These are phyloP conservation scores for Porites rus DNA, from an alignment of 92 coral and sea anemone genomes.

Conservation along the genomic window DNA sequence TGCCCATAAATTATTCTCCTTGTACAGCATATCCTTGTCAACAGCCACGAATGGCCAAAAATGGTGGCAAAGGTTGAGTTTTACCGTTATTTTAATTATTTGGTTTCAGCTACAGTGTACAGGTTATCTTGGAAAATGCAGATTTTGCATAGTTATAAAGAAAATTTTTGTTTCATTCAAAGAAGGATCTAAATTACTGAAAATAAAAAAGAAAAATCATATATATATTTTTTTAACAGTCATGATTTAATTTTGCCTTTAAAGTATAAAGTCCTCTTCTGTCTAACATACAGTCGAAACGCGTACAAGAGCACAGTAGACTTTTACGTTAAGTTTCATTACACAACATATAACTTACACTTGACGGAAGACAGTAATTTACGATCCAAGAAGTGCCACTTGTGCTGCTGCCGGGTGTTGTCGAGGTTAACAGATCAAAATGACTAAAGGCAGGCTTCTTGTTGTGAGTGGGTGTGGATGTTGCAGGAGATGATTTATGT, in stretches of 20 bases:
- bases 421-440: neutral
- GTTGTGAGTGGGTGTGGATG: neutral
- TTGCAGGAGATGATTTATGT: neutral
- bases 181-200: no score
- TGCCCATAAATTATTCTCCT: no score
- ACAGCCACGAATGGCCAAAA: no score
- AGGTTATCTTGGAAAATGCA: no score
- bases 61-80: no score
- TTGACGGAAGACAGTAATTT: constrained; percentile 1
- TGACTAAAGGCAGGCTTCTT: neutral
- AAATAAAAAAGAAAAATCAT: no score
- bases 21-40: no score
- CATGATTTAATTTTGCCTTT: neutral
- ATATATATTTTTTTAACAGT: no score
- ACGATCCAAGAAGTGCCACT: constrained; percentile 11
- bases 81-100: neutral
- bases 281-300: neutral
- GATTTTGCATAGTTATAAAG: no score
- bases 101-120: neutral
- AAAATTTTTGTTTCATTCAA: no score
- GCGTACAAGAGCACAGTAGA: neutral
- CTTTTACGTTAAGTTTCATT: neutral
- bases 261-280: neutral
- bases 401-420: neutral
- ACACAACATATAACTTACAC: constrained; percentile 6